A percentile compares a stretch with the other conserved stretches of the same genome.
Evolutionary conservation across 1,140 invertebrate genomes (phyloP).

Genomic region (Augochlora pura): DNA sequence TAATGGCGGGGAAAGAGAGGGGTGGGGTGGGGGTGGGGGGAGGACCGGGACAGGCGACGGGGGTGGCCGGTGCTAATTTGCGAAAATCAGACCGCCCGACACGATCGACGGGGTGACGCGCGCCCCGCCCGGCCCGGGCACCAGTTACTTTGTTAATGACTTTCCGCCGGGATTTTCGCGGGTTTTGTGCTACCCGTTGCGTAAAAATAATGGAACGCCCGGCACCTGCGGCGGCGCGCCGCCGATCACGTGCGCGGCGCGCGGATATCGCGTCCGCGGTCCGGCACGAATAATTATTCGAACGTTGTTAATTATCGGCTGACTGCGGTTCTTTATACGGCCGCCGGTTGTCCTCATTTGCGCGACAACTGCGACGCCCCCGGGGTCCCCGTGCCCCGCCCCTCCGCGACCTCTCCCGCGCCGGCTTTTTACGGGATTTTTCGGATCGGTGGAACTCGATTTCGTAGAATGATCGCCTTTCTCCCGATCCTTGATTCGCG

Average conservation of each 20-base stretch:
- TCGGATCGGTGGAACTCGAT: too few relatives aligned
- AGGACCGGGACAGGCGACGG: not conserved
- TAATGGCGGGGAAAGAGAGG: slow-evolving; percentile 31
- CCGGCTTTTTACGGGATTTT: too few relatives aligned
- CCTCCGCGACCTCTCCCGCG: too few relatives aligned
- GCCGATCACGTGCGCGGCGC: not conserved
- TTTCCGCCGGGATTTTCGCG: not conserved
- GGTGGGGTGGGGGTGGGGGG: not conserved
- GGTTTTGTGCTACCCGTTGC: slow-evolving; percentile 1
- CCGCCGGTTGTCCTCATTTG: too few relatives aligned
- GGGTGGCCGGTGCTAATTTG: slow-evolving; percentile 58
- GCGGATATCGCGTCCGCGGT: not conserved
- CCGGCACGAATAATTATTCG: not conserved
- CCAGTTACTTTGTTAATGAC: slow-evolving; percentile 28
- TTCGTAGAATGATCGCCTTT: too few relatives aligned
- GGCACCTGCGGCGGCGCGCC: not conserved
- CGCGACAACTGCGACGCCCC: too few relatives aligned
- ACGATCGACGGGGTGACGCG: slow-evolving; percentile 8
- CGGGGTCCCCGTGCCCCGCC: too few relatives aligned
- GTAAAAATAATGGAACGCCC: slow-evolving; percentile 11
- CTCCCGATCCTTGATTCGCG: too few relatives aligned
- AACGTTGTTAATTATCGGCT: not conserved
- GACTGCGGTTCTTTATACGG: too few relatives aligned
- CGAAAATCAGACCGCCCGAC: slow-evolving; percentile 50
- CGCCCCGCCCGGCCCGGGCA: too few relatives aligned